Evolutionary conservation across 2,888 invertebrate genomes (phyloP), one percentile per base, ranked within the genome.

Genomic region (Eupithecia dodoneata): DNA sequence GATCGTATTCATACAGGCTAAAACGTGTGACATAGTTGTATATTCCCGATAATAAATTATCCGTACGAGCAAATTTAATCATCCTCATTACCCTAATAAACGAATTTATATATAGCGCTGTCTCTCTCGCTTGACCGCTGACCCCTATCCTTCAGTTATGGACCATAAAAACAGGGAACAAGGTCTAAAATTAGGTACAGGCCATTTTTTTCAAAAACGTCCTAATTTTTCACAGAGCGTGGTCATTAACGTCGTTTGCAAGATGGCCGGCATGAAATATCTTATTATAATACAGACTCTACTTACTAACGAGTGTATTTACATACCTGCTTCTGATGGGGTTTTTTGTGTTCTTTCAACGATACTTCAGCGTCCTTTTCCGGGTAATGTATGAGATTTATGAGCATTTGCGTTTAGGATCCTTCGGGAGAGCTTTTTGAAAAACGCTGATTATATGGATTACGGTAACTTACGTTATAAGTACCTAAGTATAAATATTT

Each of bases 201-300:
- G 5, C 18, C 42, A 47, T 47, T 76, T 82, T 81, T 83, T 79
- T 79, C 59, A 71, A 78, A 81, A 79, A 78, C 75, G 52, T 72
- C 73, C 78, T 76, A 74, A 89, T 92, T 90, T 90, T 89, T 91
- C 87, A 88, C 82, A 84, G 18, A 49, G 84, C 67, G 41, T 82
- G 80, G 87, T 90, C 92, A 91, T 92, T 92, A 91, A 88, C 86
- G 91, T 91, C 91, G 89, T 84, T 79, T 80, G 83, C 92, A 92
- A 91, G 90, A 90, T 88, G 89, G 89, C 82, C 81, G 86, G 79
- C 84, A 82, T 89, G 87, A 90, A 90, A 90, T 88, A 89, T 88
- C 88, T 90, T 91, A 90, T 89, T 87, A 89, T 90, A 91, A 90
- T 90, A 86, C 84, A 83, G 86, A 85, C 85, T 82, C 85, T 87